These are phyloP conservation scores for Muscicapa comitata DNA, from an alignment of 2,797 vertebrate genomes.

Conservation along the genomic window DNA sequence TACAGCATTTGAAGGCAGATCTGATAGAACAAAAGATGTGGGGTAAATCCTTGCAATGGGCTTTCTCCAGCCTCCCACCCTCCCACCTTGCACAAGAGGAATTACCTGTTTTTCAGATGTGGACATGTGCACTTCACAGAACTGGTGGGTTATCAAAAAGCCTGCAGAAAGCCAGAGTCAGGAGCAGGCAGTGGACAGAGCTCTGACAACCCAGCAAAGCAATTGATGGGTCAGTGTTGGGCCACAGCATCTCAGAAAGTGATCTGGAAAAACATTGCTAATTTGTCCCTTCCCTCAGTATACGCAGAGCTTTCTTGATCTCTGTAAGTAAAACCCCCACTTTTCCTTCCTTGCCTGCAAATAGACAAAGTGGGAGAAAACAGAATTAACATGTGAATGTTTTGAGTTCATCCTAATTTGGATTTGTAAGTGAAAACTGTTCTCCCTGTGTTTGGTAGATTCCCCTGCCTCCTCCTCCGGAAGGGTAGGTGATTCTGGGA, in stretches of 20 bases:
- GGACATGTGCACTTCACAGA: neutral
- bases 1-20: neutral
- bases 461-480: constrained; percentile 48
- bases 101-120: neutral
- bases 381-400: constrained; percentile 36
- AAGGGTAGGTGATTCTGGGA: constrained; percentile 55
- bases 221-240: neutral
- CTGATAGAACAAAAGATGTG: neutral
- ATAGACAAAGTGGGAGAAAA: neutral
- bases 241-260: neutral
- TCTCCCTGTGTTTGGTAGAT: constrained; percentile 50
- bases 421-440: constrained; percentile 41
- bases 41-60: neutral
- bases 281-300: neutral
- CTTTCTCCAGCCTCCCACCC: neutral
- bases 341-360: constrained; percentile 15
- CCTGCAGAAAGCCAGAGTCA: neutral
- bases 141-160: neutral
- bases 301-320: neutral
- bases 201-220: neutral
- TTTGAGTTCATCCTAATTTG: constrained; percentile 33
- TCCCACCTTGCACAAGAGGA: neutral
- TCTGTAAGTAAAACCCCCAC: neutral
- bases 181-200: neutral
- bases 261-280: neutral